Percentiles rank a stretch among this genome's conserved stretches.
Evolutionary conservation across 2,113 vertebrate species (phyloP).

Genomic region (Hyperopisus bebe): DNA sequence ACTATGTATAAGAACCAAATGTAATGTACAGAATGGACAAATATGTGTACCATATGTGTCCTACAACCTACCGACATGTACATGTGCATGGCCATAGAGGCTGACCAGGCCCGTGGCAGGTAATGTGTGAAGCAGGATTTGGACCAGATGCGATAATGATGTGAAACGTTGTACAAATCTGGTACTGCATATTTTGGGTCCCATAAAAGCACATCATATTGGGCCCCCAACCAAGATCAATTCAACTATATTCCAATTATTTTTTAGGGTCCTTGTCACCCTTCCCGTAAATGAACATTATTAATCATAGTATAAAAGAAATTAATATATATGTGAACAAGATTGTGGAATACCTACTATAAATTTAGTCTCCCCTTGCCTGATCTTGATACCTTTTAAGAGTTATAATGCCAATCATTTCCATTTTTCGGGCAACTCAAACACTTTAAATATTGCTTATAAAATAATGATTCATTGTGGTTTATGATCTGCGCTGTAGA

Average conservation of each 20-base stretch:
- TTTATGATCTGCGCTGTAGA: neutral
- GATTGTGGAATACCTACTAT: no score
- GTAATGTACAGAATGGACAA: neutral
- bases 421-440: no score
- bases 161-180: neutral
- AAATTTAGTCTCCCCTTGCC: neutral
- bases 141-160: neutral
- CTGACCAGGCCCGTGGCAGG: neutral
- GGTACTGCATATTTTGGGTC: neutral
- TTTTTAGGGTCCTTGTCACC: no score
- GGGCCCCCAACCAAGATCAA: neutral
- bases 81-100: neutral
- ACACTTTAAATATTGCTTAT: no score
- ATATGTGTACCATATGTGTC: neutral
- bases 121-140: neutral
- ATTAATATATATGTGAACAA: no score
- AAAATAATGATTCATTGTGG: neutral
- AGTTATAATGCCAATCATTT: no score
- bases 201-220: neutral
- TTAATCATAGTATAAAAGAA: no score
- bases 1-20: neutral
- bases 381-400: neutral
- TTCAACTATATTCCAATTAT: neutral
- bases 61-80: neutral
- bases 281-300: neutral